Evolutionary conservation across 2,113 vertebrate species (phyloP), one percentile per base, ranked within the genome.

Genomic region (Prunella himalayana): DNA sequence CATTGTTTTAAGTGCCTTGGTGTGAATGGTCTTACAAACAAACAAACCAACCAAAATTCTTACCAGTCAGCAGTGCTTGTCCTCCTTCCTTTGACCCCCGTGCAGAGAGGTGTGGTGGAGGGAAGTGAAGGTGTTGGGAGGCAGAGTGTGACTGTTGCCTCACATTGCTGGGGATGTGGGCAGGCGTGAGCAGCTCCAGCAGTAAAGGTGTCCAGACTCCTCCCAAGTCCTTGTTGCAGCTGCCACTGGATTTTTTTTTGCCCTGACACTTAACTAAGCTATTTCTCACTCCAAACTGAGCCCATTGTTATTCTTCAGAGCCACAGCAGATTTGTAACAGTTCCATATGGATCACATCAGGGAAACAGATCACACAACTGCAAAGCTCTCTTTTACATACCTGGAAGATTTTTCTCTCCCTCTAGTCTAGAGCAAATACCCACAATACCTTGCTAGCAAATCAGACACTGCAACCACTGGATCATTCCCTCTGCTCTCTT

Each of bases 131-230:
- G 59, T 24, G 16, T 2, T 35, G 68, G 41, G 27, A 23, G 66
- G 63, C 45, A 60, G 54, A 0, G 0, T 2, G 19, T 3, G 15
- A 21, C 27, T 33, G 1, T 0, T 71, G 71, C 39, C 72, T 21
- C 25, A 6, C 8, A 13, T n/a, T 3, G 1, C 15, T 1, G 27
- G 63, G 20, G n/a, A 30, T 3, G 10, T 0, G 8, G 25, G 39
- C 44, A 42, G 3, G 2, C 69, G 11, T 20, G 28, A 27, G 39
- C 35, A 64, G 33, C 45, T 49, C 56, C 39, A 75, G 2, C 53
- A 21, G 12, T 17, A 54, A 35, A 68, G 11, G 33, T 33, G 9
- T 23, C 47, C 22, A 6, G 45, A 82, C 11, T 56, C 13, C 24
- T 77, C 45, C 45, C 31, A 33, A 5, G 17, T 53, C 65, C n/a